Percentiles rank a stretch among this genome's conserved stretches.
Evolutionary conservation across 2,888 invertebrate genomes (phyloP).

Genomic region (Helleia helle): DNA sequence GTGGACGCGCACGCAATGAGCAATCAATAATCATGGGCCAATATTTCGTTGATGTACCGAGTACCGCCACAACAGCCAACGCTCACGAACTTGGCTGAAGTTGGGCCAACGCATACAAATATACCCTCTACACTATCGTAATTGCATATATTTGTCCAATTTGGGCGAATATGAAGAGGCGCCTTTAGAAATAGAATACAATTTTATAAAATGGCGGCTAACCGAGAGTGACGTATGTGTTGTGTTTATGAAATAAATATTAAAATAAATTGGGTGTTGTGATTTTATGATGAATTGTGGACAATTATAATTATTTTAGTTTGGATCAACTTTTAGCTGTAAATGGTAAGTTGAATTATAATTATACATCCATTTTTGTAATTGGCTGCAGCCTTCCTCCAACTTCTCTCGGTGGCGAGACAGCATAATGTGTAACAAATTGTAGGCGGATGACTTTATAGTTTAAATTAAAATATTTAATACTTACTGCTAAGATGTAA

Average conservation of each 20-base stretch:
- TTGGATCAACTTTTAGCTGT: slow-evolving; percentile 22
- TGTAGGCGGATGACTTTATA: slow-evolving; percentile 10
- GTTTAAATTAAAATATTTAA: too few species aligned
- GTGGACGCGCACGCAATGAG: too few species aligned
- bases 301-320: slow-evolving; percentile 9
- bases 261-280: slow-evolving; percentile 33
- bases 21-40: too few species aligned
- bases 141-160: too few species aligned
- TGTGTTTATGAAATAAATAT: slow-evolving; percentile 58
- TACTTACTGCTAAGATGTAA: too few species aligned
- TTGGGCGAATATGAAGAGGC: too few species aligned
- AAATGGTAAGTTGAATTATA: slow-evolving; percentile 17
- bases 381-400: background rate
- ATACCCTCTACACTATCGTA: too few species aligned
- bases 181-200: slow-evolving; percentile 25
- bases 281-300: slow-evolving; percentile 45
- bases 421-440: slow-evolving; percentile 10
- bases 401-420: slow-evolving; percentile 7
- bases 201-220: slow-evolving; percentile 65
- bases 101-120: too few species aligned
- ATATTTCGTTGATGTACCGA: too few species aligned
- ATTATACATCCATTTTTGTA: background rate
- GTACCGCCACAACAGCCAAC: too few species aligned
- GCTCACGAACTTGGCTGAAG: too few species aligned
- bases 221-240: slow-evolving; percentile 65